phyloP scores from a whole-genome alignment of 2,113 vertebrate species.

The Ailurus styani region DNA sequence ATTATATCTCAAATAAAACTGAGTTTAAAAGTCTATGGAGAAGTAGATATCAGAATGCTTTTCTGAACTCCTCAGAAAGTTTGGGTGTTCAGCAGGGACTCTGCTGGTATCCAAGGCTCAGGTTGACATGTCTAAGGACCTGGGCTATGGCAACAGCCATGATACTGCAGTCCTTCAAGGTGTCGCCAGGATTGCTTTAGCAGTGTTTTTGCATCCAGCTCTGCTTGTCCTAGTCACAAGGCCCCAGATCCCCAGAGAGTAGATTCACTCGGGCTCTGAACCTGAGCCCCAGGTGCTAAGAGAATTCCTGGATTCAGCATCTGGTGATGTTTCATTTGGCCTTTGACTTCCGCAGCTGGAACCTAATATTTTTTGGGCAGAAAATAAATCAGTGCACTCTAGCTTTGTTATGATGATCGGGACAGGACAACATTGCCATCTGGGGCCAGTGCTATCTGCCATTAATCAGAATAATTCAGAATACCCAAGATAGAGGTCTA shows the following conservation, averaged over 20 bases:
- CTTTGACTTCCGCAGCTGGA: constrained; percentile 60
- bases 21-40: not conserved
- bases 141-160: too few species aligned
- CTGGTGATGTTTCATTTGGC: constrained; percentile 36
- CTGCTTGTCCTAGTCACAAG: not conserved
- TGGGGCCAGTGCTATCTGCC: not conserved
- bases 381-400: constrained; percentile 23
- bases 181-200: not conserved
- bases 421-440: not conserved
- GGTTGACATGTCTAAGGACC: not conserved
- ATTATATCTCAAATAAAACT: not conserved
- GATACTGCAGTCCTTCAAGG: not conserved
- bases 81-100: not conserved
- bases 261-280: not conserved
- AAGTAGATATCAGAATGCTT: not conserved
- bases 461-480: constrained; percentile 42
- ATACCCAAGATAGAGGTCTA: not conserved
- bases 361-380: not conserved
- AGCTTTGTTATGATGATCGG: not conserved
- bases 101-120: not conserved
- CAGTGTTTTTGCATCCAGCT: not conserved
- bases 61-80: not conserved
- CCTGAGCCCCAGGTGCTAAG: constrained; percentile 37
- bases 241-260: not conserved
- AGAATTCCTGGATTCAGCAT: constrained; percentile 26